Evolutionary conservation across 2,888 invertebrate species (phyloP), one percentile per base, ranked within the genome.

Genomic region (Bembecia ichneumoniformis): DNA sequence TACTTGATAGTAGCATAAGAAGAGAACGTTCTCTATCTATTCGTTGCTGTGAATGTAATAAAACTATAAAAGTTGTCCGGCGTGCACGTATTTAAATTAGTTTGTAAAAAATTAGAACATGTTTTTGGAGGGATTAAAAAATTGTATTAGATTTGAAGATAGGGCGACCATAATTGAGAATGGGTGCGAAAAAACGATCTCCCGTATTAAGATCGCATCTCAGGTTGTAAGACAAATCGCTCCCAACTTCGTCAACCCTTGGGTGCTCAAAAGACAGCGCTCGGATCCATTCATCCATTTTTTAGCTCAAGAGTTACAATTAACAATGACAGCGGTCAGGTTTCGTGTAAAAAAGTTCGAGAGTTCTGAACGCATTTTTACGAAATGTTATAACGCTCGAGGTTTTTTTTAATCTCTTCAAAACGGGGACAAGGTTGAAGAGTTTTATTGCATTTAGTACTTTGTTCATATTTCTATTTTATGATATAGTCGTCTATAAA

Each of bases 311-410:
- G 63, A 62, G 60, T 62, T 66, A 78, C 79, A 82, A 82, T 82
- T 81, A 82, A 80, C 74, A 75, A 72, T 75, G 78, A 82, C 77
- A 73, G 79, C 79, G 84, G 82, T 82, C 82, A 82, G 81, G 78
- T 77, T 75, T 71, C 68, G 51, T 61, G 60, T 67, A 77, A 77
- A 79, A 81, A 82, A 77, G 55, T 58, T 58, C 60, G 52, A 62
- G 57, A 51, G 28, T 28, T 28, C 9, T 28, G 50, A 66, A 63
- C 63, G 56, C 63, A 66, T 74, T 78, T 77, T 74, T 68, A 68
- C 53, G 56, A 75, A 74, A 74, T 70, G 60, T 43, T 62, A 28
- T 28, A 63, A 61, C 61, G 60, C 55, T 59, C 52, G 55, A 57
- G 7, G 1, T 28, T 28, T 71, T 76, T 77, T 74, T 68, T 63